phyloP scores from a whole-genome alignment of 2,888 invertebrate genomes.

The Ichneumon xanthorius region DNA sequence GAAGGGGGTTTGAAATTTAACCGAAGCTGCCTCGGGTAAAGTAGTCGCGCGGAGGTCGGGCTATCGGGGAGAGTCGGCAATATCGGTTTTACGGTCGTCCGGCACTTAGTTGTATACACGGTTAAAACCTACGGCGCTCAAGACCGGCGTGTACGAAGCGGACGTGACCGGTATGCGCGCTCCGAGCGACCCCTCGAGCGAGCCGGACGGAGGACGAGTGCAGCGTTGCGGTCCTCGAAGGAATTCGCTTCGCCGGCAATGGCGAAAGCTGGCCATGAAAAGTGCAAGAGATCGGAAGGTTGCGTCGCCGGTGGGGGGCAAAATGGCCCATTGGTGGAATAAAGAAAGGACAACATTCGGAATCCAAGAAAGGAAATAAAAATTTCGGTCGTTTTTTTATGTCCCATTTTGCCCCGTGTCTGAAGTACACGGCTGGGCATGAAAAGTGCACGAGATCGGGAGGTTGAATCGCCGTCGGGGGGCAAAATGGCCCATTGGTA shows the following conservation, averaged over 20 bases:
- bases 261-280: too few relatives aligned
- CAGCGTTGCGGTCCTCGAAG: slow-evolving; percentile 34
- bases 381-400: too few relatives aligned
- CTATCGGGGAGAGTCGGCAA: slow-evolving; percentile 67
- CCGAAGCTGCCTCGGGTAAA: slow-evolving; percentile 34
- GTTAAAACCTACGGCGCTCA: slow-evolving; percentile 79
- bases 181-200: slow-evolving; percentile 12
- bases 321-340: too few relatives aligned
- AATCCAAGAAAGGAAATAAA: too few relatives aligned
- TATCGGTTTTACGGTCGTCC: slow-evolving; percentile 79
- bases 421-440: too few relatives aligned
- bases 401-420: too few relatives aligned
- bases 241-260: slow-evolving; percentile 16
- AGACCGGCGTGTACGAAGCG: slow-evolving; percentile 74
- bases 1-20: slow-evolving; percentile 58
- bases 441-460: too few relatives aligned
- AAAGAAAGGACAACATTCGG: too few relatives aligned
- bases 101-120: slow-evolving; percentile 68
- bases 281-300: too few relatives aligned
- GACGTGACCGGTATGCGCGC: slow-evolving; percentile 73
- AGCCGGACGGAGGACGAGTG: slow-evolving; percentile 44
- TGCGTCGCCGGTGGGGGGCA: too few relatives aligned
- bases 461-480: too few relatives aligned
- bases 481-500: too few relatives aligned
- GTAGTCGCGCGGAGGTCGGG: slow-evolving; percentile 39